Conservation (phyloP, 2,113 vertebrate species). For the Amblyornis subalaris region DNA sequence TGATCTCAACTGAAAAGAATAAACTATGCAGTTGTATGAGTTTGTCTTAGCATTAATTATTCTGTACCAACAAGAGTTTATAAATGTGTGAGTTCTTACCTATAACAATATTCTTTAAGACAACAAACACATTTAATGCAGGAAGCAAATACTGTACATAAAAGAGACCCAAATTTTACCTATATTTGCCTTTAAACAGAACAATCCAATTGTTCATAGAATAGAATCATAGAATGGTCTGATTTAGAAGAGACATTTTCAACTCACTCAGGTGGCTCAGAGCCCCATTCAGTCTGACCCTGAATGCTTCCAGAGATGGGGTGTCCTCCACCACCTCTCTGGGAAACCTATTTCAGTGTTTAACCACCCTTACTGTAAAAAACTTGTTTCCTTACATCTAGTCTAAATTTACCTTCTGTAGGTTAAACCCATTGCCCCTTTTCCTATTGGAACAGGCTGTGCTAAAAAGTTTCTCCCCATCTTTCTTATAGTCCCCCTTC, state of each 20-base stretch:
- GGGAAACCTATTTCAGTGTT: not conserved
- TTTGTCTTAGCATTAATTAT: not conserved
- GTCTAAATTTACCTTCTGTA: not conserved
- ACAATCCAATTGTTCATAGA: not conserved
- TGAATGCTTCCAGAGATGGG: not conserved
- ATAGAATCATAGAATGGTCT: not conserved
- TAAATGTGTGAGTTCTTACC: not conserved
- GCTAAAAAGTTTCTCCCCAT: not conserved
- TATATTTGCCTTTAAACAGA: not conserved
- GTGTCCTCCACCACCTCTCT: not conserved
- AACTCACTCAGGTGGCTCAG: not conserved
- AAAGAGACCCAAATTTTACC: not conserved
- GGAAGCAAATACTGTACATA: not conserved
- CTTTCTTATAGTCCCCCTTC: not conserved
- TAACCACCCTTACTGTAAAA: not conserved
- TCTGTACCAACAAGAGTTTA: not conserved
- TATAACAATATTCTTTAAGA: not conserved
- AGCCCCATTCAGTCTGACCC: not conserved
- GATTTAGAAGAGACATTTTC: not conserved
- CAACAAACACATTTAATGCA: not conserved
- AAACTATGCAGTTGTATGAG: not conserved
- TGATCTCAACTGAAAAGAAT: not conserved
- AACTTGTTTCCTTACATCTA: not conserved
- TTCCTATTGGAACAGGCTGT: accelerated
- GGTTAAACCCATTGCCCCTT: not conserved